Evolutionary conservation across 2,888 invertebrate genomes (phyloP).

Genomic region (Blastobasis lacticolella): DNA sequence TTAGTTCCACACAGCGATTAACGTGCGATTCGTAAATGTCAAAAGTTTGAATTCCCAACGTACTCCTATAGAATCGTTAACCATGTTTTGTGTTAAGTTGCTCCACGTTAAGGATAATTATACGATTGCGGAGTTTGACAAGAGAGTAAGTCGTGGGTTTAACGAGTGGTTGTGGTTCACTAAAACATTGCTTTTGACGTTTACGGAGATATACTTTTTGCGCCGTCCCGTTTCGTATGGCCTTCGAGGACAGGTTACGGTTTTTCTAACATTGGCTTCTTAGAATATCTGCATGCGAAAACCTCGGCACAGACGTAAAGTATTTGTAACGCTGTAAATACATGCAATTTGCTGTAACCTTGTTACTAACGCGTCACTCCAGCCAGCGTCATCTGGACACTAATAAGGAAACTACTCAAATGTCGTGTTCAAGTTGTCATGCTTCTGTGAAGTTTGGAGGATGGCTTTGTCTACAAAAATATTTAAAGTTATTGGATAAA

Average conservation of each 20-base stretch:
- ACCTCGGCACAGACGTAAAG: too few species aligned
- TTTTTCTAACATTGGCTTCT: too few species aligned
- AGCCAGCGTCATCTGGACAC: constrained; percentile 20
- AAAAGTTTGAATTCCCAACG: constrained; percentile 50
- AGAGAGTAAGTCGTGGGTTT: constrained; percentile 53
- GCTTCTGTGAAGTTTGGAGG: too few species aligned
- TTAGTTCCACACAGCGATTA: constrained; percentile 60
- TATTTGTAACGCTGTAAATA: neutral
- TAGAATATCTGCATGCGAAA: too few species aligned
- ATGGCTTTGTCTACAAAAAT: too few species aligned
- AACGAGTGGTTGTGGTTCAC: constrained; percentile 19
- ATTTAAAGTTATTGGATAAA: too few species aligned
- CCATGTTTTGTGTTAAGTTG: constrained; percentile 59
- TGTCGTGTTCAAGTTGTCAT: neutral
- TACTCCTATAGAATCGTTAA: constrained; percentile 33
- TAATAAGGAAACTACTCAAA: constrained; percentile 12
- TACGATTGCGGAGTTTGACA: constrained; percentile 49
- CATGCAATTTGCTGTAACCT: constrained; percentile 7
- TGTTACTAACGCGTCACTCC: constrained; percentile 9
- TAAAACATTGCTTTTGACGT: constrained; percentile 50
- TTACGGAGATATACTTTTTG: constrained; percentile 28
- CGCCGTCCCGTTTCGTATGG: too few species aligned
- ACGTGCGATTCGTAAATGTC: constrained; percentile 69
- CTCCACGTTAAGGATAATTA: constrained; percentile 59
- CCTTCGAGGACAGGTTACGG: too few species aligned